phyloP scores from a whole-genome alignment of 2,888 invertebrate genomes.

The Hanleya hanleyi region DNA sequence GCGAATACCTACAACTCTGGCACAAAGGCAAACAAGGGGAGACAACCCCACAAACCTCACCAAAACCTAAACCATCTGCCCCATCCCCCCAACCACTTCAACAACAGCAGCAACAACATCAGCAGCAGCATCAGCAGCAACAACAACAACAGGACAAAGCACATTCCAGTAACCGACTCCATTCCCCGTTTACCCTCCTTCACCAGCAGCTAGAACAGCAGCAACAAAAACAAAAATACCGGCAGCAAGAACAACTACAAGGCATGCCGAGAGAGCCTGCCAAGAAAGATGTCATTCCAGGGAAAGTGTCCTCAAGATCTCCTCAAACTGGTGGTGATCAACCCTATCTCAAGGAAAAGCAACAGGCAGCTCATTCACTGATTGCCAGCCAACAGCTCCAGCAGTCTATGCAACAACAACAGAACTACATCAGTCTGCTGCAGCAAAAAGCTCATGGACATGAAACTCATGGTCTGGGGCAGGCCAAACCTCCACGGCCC shows the following conservation, averaged over 20 bases:
- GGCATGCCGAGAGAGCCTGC: no score
- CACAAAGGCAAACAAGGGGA: neutral
- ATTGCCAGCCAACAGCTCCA: neutral
- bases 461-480: neutral
- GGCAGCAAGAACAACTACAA: neutral
- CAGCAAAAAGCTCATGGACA: no score
- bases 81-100: slow-evolving; percentile 5
- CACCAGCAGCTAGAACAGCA: neutral
- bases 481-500: neutral
- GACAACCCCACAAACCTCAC: neutral
- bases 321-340: neutral
- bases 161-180: slow-evolving; percentile 4
- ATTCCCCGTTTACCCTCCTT: slow-evolving; percentile 2
- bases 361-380: neutral
- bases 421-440: slow-evolving; percentile 4
- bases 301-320: neutral
- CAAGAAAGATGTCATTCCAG: neutral
- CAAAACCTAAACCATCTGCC: slow-evolving; percentile 14
- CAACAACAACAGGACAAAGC: slow-evolving; percentile 7
- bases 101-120: no score
- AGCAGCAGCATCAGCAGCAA: no score
- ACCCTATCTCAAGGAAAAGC: neutral
- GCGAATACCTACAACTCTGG: neutral
- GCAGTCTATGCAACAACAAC: neutral
- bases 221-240: neutral